A percentile compares a stretch with the other conserved stretches of the same genome.
These are phyloP conservation scores for Cordylochernes scorpioides DNA, from an alignment of 2,888 invertebrate genomes.

Conservation along the genomic window DNA sequence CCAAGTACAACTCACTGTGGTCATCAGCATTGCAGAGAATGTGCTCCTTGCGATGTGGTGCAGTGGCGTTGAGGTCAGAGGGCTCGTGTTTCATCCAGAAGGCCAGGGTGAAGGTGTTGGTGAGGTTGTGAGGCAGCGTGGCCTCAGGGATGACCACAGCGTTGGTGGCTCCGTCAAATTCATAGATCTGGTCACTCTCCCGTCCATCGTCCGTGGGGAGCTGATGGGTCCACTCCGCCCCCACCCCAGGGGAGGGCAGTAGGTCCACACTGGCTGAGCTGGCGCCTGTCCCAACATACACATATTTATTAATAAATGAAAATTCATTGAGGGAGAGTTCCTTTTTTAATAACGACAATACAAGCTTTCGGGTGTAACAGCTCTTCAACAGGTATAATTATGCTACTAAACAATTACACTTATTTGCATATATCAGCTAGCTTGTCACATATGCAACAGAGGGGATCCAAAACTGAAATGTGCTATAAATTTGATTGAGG, in stretches of 20 bases:
- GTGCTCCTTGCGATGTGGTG: conserved; percentile 85
- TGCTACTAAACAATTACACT: too few relatives aligned
- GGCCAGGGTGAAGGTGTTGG: conserved; percentile 58
- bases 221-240: conserved; percentile 48
- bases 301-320: too few relatives aligned
- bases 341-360: background rate
- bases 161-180: conserved; percentile 70
- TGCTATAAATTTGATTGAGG: too few relatives aligned
- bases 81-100: conserved; percentile 85
- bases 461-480: too few relatives aligned
- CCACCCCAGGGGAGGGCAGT: conserved; percentile 50
- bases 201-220: conserved; percentile 31
- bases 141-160: conserved; percentile 55
- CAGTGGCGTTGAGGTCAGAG: conserved; percentile 42
- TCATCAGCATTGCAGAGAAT: conserved; percentile 89
- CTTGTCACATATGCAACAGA: too few relatives aligned
- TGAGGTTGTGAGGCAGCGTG: conserved; percentile 44
- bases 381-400: too few relatives aligned
- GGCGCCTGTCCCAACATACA: too few relatives aligned
- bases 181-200: conserved; percentile 43
- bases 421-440: too few relatives aligned
- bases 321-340: too few relatives aligned
- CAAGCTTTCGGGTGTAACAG: background rate
- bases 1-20: conserved; percentile 41
- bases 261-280: conserved; percentile 56